Evolutionary conservation across 2,888 invertebrate genomes (phyloP).

Genomic region (Piscicola geometra): DNA sequence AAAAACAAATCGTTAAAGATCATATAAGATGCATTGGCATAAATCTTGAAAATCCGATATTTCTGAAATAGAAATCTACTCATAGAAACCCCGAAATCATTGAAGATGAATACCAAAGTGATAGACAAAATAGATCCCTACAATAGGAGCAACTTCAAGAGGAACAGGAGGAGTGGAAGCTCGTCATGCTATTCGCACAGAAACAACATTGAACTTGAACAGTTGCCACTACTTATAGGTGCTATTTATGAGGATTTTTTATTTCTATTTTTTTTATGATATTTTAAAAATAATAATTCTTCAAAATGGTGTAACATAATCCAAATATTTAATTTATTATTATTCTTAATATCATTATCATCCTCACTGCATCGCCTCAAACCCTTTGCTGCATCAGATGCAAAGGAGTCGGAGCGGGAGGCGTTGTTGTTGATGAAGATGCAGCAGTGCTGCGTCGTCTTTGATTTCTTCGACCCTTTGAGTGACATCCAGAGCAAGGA

Average conservation of each 20-base stretch:
- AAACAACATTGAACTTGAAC: slow-evolving; percentile 93
- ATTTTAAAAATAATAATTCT: background rate
- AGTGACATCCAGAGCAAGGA: slow-evolving; percentile 98
- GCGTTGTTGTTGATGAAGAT: slow-evolving; percentile 93
- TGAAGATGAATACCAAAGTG: slow-evolving; percentile 34
- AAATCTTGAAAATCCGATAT: too few species aligned
- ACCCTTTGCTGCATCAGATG: background rate
- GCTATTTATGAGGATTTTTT: slow-evolving; percentile 38
- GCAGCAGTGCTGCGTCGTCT: slow-evolving; percentile 94
- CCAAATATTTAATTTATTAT: background rate
- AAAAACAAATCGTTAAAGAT: too few species aligned
- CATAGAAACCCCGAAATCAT: background rate
- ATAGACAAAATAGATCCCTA: slow-evolving; percentile 43
- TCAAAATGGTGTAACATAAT: too few species aligned
- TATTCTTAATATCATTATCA: slow-evolving; percentile 1
- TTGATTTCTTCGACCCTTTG: slow-evolving; percentile 94
- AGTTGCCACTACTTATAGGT: slow-evolving; percentile 96
- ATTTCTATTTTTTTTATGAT: slow-evolving; percentile 2
- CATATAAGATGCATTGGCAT: too few species aligned
- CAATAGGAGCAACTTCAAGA: slow-evolving; percentile 80
- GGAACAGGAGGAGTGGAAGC: slow-evolving; percentile 97
- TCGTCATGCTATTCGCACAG: slow-evolving; percentile 96
- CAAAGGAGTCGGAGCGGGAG: slow-evolving; percentile 70
- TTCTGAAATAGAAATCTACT: background rate
- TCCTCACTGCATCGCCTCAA: slow-evolving; percentile 6